Percentiles rank a stretch among this genome's conserved stretches.
These are phyloP conservation scores for Cossypha niveicapilla DNA, from an alignment of 2,797 vertebrate species.

Conservation along the genomic window DNA sequence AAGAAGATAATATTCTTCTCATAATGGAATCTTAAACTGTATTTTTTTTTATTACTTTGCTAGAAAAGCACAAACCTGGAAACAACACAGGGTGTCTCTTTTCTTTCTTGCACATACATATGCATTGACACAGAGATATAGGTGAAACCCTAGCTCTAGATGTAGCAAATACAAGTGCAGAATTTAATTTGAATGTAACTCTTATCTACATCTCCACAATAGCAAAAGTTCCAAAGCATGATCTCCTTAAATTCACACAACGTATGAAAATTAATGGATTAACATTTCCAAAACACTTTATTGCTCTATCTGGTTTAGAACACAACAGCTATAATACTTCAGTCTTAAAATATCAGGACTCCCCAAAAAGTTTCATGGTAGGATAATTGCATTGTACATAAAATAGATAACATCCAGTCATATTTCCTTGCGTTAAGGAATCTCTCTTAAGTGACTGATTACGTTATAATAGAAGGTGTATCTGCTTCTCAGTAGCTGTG, in stretches of 20 bases:
- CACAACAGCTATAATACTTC: background rate
- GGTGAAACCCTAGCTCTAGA: background rate
- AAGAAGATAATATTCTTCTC: background rate
- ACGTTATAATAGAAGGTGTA: constrained; percentile 14
- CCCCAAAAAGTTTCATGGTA: background rate
- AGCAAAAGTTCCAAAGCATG: background rate
- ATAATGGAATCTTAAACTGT: background rate
- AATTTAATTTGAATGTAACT: background rate
- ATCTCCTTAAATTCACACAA: background rate
- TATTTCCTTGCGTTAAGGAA: constrained; percentile 26
- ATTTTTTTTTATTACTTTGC: background rate
- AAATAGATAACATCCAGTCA: constrained; percentile 21
- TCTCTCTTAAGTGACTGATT: constrained; percentile 1
- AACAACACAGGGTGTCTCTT: background rate
- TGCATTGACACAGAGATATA: background rate
- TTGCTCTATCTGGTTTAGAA: background rate
- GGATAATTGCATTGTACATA: background rate
- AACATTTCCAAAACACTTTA: background rate
- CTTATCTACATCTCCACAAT: background rate
- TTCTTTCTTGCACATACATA: background rate
- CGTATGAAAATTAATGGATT: background rate
- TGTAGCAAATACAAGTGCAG: background rate
- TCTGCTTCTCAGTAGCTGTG: background rate
- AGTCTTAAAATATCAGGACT: background rate
- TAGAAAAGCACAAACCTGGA: background rate